Base-by-base conservation (phyloP, 2,888 invertebrate genomes). In the Dynastes maya region DNA sequence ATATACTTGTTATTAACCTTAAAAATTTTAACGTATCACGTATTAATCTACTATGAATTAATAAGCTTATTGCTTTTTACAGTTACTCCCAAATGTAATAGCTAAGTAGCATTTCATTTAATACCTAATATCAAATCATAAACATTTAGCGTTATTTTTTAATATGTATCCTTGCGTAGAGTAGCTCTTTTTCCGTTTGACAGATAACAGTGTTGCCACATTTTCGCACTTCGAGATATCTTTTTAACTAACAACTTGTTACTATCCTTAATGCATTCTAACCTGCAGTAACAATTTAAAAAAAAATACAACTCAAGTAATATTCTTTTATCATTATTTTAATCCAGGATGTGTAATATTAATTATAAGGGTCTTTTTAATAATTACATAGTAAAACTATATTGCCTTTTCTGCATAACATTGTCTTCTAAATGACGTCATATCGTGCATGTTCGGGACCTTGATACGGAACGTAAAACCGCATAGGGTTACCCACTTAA, bases 361-460 rank as follows among this genome's bases (percentile, higher is more conserved):
- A 58, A 22, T n/a, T 1, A 53, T 9, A 58, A 58, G 55, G 22
- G 22, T 58, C 8, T 8, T 22, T 58, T 22, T 27, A 11, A 11
- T 11, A 11, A 45, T 45, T 45, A 5, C 32, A 37, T 37, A 37
- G 32, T 37, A 37, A 37, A 37, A 5, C 5, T 37, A 37, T 37
- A 2, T 5, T 5, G 32, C 5, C 11, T 45, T 82, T 78, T 82
- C 5, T 45, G 13, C 22, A 27, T 82, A 79, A 81, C 83, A 83
- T 83, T 84, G 84, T 82, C 82, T 82, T 80, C 80, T 79, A 81
- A 79, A 58, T 81, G 81, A 83, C 83, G 84, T 84, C 83, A 83
- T 74, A 77, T 27, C 32, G 29, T 32, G 22, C 32, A 61, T 51
- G 67, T 63, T 49, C 72, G 68, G 82, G 82, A 81, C 83, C 83